Evolutionary conservation across 2,113 vertebrate genomes (phyloP), one percentile per base, ranked within the genome.

Genomic region (Clarias magur): DNA sequence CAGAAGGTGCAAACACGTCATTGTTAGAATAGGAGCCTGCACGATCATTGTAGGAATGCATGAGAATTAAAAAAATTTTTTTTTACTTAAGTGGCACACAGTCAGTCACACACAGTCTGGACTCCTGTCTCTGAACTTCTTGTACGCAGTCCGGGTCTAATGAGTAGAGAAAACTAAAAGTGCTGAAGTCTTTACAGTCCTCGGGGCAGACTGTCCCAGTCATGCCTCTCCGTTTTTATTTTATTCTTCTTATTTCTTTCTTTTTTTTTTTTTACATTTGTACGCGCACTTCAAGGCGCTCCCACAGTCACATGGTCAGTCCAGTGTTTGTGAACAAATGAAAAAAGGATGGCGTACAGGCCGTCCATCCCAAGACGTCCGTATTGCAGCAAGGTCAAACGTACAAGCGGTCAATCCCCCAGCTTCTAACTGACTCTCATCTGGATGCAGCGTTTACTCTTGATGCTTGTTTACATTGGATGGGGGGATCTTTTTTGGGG

Each of bases 281-380:
- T 62, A 21, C 21, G 81, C 27, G 42, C 78, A 65, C 42, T 78
- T 70, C 87, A 53, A 82, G 80, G 80, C 72, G 81, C 91, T 90
- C 91, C 83, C 89, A 85, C 80, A 75, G 91, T 94, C 90, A 92
- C 78, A 87, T 75, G 88, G 92, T 94, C 94, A 94, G 94, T 95
- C 93, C 94, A 94, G 93, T 94, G 93, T 94, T 85, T 75, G 53
- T 27, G 65, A 89, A 88, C 80, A 57, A 83, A 84, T 76, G 63
- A 63, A 73, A 87, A 65, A 60, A 67, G 48, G 2, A 59, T 68
- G 10, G 30, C 42, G 19, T 48, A 60, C 60, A 87, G 80, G 54
- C 86, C 62, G 38, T 65, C 88, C n/a, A 89, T 93, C 91, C 89
- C 88, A 73, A 62, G 75, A 94, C 65, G 91, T 94, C 90, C 85